Evolutionary conservation across 2,888 invertebrate species (phyloP), one percentile per base, ranked within the genome.

Genomic region (Cynaeus angustus): DNA sequence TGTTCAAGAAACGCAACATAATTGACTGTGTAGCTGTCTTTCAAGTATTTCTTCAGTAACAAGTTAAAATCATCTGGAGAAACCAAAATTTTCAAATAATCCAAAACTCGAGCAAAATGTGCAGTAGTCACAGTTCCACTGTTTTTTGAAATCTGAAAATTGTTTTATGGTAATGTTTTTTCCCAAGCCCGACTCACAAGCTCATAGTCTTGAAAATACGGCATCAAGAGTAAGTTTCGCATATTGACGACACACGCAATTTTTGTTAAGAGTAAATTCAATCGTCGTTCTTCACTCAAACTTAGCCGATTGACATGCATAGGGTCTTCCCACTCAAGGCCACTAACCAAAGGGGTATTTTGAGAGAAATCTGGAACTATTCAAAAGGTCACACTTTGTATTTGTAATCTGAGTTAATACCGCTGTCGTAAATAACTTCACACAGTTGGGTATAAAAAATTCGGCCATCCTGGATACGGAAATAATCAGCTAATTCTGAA

Each of bases 391-490:
- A 21, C 21, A 21, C 21, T 26, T 38, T 37, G 53, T 21, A 45
- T 26, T 12, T 9, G 41, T 52, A 9, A 38, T 28, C n/a, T 37
- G 7, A 37, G 2, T n/a, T 13, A 1, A 5, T 82, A 91, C 91
- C 89, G 84, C 89, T 90, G 21, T 90, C 88, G 72, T 91, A 91
- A 70, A 94, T 90, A 73, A 93, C 88, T 82, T 91, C 88, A 79
- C 92, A 93, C 71, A 94, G 89, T 85, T 93, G 93, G 1, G 89
- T 89, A 84, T 94, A 94, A 66, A 91, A 88, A 61, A 94, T 89
- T 74, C 93, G 88, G 67, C 94, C 94, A 86, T 94, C 94, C 74
- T 91, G 91, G n/a, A 91, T 88, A 45, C 92, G 89, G 86, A 94
- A 94, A 86, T 93, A 94, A 84, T 93, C 92, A 0, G 91, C 89